phyloP scores from a whole-genome alignment of 2,113 vertebrate genomes.

The Macrotis lagotis region DNA sequence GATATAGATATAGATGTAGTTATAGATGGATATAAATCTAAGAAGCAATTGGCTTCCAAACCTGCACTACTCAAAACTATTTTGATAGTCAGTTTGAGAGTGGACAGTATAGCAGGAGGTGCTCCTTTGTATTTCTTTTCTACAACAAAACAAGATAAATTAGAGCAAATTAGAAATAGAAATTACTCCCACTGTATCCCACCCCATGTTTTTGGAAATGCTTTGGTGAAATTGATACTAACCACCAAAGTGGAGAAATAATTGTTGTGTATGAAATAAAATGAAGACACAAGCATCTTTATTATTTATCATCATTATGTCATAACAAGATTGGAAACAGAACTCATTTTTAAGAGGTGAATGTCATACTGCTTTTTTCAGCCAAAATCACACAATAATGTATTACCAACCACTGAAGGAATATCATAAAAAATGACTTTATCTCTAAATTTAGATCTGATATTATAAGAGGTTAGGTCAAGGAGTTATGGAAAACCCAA shows the following conservation, averaged over 20 bases:
- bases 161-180: not conserved
- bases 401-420: not conserved
- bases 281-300: not conserved
- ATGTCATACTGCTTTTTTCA: not conserved
- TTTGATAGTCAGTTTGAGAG: not conserved
- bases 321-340: not conserved
- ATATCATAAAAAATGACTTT: too few species aligned
- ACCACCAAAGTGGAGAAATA: not conserved
- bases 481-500: not conserved
- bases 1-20: too few species aligned
- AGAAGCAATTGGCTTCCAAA: not conserved
- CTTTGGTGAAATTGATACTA: not conserved
- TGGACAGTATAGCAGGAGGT: not conserved
- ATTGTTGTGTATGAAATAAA: not conserved
- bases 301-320: not conserved
- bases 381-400: not conserved
- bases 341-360: not conserved
- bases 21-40: not conserved
- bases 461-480: not conserved
- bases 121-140: not conserved
- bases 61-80: not conserved
- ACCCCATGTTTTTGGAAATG: not conserved
- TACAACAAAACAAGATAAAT: not conserved
- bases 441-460: too few species aligned
- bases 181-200: not conserved